Evolutionary conservation across 2,113 vertebrate species (phyloP).

Genomic region (Solenodon paradoxus): DNA sequence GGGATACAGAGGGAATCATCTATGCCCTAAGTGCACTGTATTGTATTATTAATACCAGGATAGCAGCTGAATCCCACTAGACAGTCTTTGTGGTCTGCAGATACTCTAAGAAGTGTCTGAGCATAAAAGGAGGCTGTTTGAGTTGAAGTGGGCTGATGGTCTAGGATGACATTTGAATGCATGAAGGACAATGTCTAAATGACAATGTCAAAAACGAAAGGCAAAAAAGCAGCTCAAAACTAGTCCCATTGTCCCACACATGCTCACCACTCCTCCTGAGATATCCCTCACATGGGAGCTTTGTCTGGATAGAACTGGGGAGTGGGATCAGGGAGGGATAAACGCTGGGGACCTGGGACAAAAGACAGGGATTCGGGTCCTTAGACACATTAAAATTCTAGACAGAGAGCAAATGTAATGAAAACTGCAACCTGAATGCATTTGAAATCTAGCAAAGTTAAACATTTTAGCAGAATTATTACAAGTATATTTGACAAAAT

Average conservation of each 20-base stretch:
- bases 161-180: constrained; percentile 84
- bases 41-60: constrained; percentile 85
- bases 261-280: constrained; percentile 74
- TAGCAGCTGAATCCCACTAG: constrained; percentile 79
- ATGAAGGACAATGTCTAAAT: constrained; percentile 79
- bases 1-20: constrained; percentile 68
- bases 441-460: constrained; percentile 57
- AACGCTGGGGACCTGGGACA: constrained; percentile 73
- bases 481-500: constrained; percentile 61
- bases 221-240: constrained; percentile 66
- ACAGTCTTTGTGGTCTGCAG: constrained; percentile 81
- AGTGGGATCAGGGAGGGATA: constrained; percentile 73
- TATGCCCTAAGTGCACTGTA: constrained; percentile 70
- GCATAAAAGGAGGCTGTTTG: constrained; percentile 82
- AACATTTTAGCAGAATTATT: constrained; percentile 64
- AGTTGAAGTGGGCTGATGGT: constrained; percentile 80
- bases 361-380: constrained; percentile 63
- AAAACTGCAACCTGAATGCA: constrained; percentile 48
- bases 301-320: constrained; percentile 72
- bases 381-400: constrained; percentile 67
- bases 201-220: constrained; percentile 76
- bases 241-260: constrained; percentile 68
- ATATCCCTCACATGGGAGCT: constrained; percentile 75
- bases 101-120: constrained; percentile 81
- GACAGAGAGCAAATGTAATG: constrained; percentile 71